Percentiles rank a stretch among this genome's conserved stretches.
Evolutionary conservation across 2,888 invertebrate genomes (phyloP).

Genomic region (Pteria penguin): DNA sequence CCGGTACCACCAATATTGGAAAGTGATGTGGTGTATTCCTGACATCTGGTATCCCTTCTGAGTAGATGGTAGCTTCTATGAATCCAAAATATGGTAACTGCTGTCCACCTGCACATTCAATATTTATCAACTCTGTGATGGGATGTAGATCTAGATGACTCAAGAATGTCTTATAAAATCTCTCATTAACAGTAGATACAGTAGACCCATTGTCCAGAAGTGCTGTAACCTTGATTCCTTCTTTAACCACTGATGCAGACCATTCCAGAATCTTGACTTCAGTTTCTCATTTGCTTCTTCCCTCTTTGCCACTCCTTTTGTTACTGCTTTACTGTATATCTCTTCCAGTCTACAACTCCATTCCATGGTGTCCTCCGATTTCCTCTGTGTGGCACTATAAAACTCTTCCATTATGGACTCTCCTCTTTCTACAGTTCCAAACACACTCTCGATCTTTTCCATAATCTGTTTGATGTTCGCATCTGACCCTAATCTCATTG

Average conservation of each 20-base stretch:
- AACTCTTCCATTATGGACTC: constrained; percentile 2
- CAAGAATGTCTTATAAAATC: too few species aligned
- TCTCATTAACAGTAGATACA: too few species aligned
- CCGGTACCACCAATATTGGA: constrained; percentile 2
- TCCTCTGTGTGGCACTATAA: not conserved
- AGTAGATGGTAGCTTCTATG: not conserved
- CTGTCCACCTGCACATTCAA: too few species aligned
- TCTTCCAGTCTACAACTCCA: constrained; percentile 1
- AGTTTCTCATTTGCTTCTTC: not conserved
- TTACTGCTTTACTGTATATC: not conserved
- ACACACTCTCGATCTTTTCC: not conserved
- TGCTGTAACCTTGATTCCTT: not conserved
- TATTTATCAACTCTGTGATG: too few species aligned
- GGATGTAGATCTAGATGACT: too few species aligned
- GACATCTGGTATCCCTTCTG: not conserved
- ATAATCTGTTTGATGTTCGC: not conserved
- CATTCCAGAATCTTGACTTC: not conserved
- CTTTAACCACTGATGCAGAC: not conserved
- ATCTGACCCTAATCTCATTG: not conserved
- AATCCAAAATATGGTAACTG: constrained; percentile 4
- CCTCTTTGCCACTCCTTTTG: not conserved
- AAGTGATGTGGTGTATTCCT: not conserved
- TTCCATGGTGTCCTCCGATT: not conserved
- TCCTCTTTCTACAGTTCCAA: not conserved
- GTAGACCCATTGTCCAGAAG: too few species aligned